Base-by-base conservation (phyloP, 2,888 invertebrate species). In the Diachrysia chrysitis region DNA sequence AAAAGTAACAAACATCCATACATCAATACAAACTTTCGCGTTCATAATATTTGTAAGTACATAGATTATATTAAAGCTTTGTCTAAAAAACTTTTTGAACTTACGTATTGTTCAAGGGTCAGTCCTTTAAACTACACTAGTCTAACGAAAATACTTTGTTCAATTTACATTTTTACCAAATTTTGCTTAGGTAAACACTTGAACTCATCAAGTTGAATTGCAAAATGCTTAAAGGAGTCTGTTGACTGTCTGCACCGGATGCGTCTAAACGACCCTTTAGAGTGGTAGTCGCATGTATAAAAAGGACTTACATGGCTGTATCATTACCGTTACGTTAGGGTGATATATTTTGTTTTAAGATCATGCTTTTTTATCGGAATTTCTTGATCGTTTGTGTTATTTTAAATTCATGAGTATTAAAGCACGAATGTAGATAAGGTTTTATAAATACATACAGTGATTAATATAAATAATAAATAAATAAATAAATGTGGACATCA, bases 181-280 rank as follows among this genome's bases (percentile, higher is more conserved):
- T 6, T 42, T 42, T 10, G 19, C 21, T 21, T 21, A 17, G 46
- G 55, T 6, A 68, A 59, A 69, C 46, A 19, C 17, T 54, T 67
- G 17, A 17, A 46, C 21, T 21, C 16, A 37, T 60, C 14, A n/a
- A 72, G 58, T 53, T 10, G 42, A 73, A 73, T 32, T 29, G 21
- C 25, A 29, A 66, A 29, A 58, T 73, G 1, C 14, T 29, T 2
- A 56, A 57, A 62, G 37, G 63, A 57, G 65, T 54, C 54, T 69
- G 65, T 65, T 58, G 73, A 60, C 74, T 61, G 74, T 73, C 73
- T 73, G 69, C 74, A n/a, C 63, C 65, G 73, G 73, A 73, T 58
- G 60, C 35, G 25, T 55, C 35, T 65, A 46, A 63, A 46, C n/a
- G 58, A 21, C 48, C 6, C 17, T 60, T 65, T 53, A 37, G 53